Conservation (phyloP, 2,797 vertebrate species). For the Acestrorhynchus altus region DNA sequence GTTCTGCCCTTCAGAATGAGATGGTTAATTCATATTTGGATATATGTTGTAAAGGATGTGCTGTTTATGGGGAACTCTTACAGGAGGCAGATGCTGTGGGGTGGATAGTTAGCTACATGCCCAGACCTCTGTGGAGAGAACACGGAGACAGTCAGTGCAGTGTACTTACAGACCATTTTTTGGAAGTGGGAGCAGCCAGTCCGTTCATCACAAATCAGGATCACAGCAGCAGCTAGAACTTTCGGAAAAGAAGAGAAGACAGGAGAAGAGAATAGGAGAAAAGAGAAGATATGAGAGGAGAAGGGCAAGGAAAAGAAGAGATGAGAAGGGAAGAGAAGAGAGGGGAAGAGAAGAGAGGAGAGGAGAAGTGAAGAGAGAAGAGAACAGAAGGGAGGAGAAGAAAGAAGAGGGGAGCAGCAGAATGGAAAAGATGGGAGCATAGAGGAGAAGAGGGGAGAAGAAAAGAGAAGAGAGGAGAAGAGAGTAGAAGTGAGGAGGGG, state of each 20-base stretch:
- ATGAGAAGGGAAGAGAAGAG: background rate
- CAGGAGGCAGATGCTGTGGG: too few species aligned
- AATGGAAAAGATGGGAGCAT: background rate
- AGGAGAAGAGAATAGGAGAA: background rate
- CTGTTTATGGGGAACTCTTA: too few species aligned
- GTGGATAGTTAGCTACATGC: too few species aligned
- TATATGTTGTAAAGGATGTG: too few species aligned
- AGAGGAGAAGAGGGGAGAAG: background rate
- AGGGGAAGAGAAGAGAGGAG: background rate
- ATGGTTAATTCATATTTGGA: background rate
- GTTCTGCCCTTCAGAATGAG: background rate
- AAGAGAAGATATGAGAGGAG: background rate
- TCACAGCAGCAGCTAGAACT: background rate
- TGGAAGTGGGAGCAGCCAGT: too few species aligned
- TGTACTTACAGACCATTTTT: too few species aligned
- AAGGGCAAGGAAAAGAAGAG: background rate
- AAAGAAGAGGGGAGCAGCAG: too few species aligned
- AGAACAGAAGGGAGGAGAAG: background rate
- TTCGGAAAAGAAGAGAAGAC: background rate
- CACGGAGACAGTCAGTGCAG: too few species aligned
- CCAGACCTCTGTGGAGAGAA: too few species aligned
- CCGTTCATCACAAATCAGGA: too few species aligned
- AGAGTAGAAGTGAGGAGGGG: background rate
- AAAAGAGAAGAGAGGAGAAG: background rate
- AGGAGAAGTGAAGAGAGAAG: background rate